Conservation (phyloP, 2,113 vertebrate genomes). For the Gulo gulo region DNA sequence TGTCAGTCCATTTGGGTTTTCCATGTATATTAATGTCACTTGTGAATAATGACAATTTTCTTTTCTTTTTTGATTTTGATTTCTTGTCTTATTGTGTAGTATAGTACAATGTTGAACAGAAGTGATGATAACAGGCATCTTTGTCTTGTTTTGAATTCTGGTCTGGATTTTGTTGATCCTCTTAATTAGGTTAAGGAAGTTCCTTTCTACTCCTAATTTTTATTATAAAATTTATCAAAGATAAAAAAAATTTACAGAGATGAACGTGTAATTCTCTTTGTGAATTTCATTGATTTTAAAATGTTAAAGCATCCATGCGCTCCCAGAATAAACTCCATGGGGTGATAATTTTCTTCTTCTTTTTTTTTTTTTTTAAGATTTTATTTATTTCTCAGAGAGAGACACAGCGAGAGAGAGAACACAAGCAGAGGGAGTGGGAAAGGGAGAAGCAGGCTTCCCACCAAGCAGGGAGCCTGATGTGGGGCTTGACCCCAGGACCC, state of each 20-base stretch:
- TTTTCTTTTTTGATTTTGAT: conserved; percentile 26
- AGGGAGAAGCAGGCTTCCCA: too few species aligned
- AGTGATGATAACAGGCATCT: background rate
- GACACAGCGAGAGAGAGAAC: too few species aligned
- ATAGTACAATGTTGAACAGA: background rate
- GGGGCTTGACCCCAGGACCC: too few species aligned
- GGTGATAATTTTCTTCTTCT: background rate
- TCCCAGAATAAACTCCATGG: conserved; percentile 14
- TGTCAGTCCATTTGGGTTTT: conserved; percentile 30
- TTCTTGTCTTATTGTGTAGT: conserved; percentile 25
- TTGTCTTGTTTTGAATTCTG: conserved; percentile 34
- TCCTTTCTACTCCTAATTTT: conserved; percentile 13
- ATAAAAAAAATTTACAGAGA: background rate
- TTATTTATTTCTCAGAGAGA: too few species aligned
- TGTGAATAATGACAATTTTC: background rate
- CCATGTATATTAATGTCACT: background rate
- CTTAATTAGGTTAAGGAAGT: conserved; percentile 4
- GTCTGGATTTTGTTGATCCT: background rate
- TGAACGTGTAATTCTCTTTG: background rate
- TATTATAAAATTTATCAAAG: conserved; percentile 33
- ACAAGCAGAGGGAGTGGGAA: too few species aligned
- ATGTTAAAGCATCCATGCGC: background rate
- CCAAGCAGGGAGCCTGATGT: too few species aligned
- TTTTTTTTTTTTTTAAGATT: too few species aligned
- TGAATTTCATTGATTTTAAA: conserved; percentile 9